Evolutionary conservation across 2,797 vertebrate species (phyloP).

Genomic region (Harpagifer antarcticus): DNA sequence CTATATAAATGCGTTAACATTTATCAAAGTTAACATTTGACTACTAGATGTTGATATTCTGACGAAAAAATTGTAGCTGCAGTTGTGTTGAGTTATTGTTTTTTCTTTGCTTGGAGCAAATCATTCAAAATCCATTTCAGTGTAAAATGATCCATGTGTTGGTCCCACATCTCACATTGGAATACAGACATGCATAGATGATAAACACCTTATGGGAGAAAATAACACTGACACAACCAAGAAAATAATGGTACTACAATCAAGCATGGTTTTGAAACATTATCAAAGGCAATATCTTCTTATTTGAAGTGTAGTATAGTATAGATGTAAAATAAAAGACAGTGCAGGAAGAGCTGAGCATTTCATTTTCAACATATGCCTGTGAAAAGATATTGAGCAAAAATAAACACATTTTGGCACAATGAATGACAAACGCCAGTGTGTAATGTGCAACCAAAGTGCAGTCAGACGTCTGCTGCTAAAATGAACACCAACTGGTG

Average conservation of each 20-base stretch:
- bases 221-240: neutral
- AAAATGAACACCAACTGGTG: conserved; percentile 7
- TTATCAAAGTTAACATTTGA: no score
- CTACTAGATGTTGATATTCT: no score
- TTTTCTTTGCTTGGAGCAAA: neutral
- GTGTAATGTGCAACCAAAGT: conserved; percentile 5
- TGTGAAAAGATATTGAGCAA: neutral
- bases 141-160: conserved; percentile 4
- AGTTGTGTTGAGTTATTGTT: neutral
- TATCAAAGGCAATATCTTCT: neutral
- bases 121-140: neutral
- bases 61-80: no score
- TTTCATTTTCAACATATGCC: conserved; percentile 14
- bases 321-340: no score
- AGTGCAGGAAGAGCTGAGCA: neutral
- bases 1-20: no score
- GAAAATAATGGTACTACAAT: neutral
- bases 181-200: neutral
- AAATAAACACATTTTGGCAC: neutral
- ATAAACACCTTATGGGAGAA: neutral
- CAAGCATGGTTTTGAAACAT: neutral
- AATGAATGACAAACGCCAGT: neutral
- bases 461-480: conserved; percentile 17
- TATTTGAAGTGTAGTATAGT: neutral
- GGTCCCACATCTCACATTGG: neutral